Conservation (phyloP, 2,888 invertebrate genomes). For the Onchidella celtica region DNA sequence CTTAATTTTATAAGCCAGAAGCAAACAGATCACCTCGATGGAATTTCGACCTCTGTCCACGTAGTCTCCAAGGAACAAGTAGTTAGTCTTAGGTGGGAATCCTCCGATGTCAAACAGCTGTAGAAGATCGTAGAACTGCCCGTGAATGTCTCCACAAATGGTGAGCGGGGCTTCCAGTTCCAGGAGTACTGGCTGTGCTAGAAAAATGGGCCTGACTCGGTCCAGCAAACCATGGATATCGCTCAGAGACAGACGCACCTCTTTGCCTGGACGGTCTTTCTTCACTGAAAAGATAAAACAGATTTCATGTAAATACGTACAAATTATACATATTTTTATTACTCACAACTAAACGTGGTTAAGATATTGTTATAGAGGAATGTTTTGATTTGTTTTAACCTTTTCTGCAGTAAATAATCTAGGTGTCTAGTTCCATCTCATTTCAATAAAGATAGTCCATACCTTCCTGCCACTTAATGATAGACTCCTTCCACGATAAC, state of each 20-base stretch:
- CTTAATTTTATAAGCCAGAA: constrained; percentile 43
- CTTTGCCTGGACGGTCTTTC: constrained; percentile 32
- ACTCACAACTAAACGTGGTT: no score
- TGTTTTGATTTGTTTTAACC: no score
- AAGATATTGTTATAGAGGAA: no score
- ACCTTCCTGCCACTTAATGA: no score
- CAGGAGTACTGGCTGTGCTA: constrained; percentile 26
- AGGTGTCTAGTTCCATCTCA: no score
- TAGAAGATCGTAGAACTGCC: constrained; percentile 46
- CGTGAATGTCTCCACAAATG: constrained; percentile 48
- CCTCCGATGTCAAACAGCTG: constrained; percentile 43
- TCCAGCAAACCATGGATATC: constrained; percentile 7
- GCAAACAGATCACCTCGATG: constrained; percentile 39
- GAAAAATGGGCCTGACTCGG: neutral
- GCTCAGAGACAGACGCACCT: constrained; percentile 3
- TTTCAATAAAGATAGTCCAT: no score
- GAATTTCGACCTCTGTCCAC: constrained; percentile 48
- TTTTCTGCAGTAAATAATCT: no score
- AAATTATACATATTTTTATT: no score
- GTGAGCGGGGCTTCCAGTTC: constrained; percentile 34
- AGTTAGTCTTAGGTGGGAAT: constrained; percentile 34
- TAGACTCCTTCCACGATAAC: no score
- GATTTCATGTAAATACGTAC: neutral
- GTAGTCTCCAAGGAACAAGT: constrained; percentile 47
- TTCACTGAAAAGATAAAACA: constrained; percentile 24